phyloP scores from a whole-genome alignment of 2,113 vertebrate species.

The Sander lucioperca region DNA sequence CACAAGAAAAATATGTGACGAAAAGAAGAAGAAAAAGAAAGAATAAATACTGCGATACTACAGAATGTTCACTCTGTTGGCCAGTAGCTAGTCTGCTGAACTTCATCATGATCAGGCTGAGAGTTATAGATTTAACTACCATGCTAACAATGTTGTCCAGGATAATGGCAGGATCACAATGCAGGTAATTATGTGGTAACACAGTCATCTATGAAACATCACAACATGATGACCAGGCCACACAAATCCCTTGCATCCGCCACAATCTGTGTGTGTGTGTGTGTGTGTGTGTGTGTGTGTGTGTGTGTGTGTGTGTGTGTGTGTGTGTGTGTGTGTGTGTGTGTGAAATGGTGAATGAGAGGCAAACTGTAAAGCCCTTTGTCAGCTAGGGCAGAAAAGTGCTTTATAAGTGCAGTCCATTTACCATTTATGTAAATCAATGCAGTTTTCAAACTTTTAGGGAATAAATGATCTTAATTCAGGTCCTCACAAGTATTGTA shows the following conservation, averaged over 20 bases:
- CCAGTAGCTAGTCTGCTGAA: background rate
- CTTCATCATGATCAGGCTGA: background rate
- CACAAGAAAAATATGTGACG: no score
- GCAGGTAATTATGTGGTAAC: background rate
- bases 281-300: background rate
- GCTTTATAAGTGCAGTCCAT: background rate
- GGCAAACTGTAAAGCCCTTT: background rate
- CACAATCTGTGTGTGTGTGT: background rate
- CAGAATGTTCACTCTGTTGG: background rate
- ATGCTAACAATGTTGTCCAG: background rate
- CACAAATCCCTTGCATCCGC: background rate
- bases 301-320: background rate
- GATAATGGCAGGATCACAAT: background rate
- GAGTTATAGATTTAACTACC: background rate
- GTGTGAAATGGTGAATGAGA: background rate
- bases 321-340: background rate
- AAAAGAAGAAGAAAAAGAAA: no score
- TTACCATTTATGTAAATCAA: background rate
- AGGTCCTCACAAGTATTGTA: background rate
- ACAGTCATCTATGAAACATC: background rate
- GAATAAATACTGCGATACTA: background rate
- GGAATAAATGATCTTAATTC: background rate
- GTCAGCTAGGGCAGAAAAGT: background rate
- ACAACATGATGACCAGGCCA: background rate
- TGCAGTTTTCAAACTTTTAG: background rate